A percentile compares a stretch with the other conserved stretches of the same genome.
Evolutionary conservation across 64 coral and sea anemone genomes (phyloP).

Genomic region (Actinia equina): DNA sequence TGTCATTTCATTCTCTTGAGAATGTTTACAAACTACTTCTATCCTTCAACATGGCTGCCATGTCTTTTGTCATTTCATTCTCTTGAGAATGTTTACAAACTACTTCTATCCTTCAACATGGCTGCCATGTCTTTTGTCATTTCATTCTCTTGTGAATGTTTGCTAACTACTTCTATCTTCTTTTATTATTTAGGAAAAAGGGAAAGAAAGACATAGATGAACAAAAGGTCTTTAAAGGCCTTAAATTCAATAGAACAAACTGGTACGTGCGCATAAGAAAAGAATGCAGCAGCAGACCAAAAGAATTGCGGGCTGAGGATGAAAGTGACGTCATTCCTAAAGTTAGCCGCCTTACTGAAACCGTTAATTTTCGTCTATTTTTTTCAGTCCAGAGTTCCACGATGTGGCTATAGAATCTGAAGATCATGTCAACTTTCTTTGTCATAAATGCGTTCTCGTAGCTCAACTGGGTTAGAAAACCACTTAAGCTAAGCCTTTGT

Average conservation of each 20-base stretch:
- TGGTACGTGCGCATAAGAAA: conserved; percentile 6
- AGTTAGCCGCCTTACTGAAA: not conserved
- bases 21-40: too few relatives aligned
- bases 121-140: too few relatives aligned
- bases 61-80: too few relatives aligned
- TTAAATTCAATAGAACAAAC: conserved; percentile 31
- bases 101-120: too few relatives aligned
- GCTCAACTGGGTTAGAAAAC: conserved; percentile 47
- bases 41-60: too few relatives aligned
- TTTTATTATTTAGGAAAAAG: not conserved
- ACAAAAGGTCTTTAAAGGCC: not conserved
- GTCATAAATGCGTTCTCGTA: conserved; percentile 69
- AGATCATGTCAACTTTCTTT: conserved; percentile 43
- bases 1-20: too few relatives aligned
- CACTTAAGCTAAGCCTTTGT: not conserved
- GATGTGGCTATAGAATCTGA: conserved; percentile 65
- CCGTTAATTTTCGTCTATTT: too few relatives aligned
- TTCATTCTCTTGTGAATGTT: too few relatives aligned
- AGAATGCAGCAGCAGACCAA: too few relatives aligned
- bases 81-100: too few relatives aligned
- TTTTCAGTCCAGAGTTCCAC: conserved; percentile 47
- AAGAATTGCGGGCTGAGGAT: too few relatives aligned
- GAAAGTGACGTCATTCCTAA: too few relatives aligned
- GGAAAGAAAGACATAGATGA: not conserved
- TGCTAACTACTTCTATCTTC: not conserved